phyloP scores from a whole-genome alignment of 2,888 invertebrate genomes.

The Drosophila suboccidentalis region DNA sequence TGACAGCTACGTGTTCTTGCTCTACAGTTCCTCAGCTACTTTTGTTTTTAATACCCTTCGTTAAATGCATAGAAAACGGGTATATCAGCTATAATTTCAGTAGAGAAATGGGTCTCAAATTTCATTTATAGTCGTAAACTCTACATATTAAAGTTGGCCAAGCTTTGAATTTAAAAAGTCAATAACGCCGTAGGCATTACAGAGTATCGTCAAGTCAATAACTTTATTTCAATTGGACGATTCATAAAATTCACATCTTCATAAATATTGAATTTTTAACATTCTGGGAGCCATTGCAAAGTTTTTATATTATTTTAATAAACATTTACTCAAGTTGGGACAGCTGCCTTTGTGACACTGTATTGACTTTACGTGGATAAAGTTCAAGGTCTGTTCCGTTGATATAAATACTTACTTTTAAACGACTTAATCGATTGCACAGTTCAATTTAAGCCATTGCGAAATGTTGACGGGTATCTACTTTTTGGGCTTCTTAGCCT shows the following conservation, averaged over 20 bases:
- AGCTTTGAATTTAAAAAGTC: background rate
- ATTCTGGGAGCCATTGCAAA: background rate
- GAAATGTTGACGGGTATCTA: constrained; percentile 36
- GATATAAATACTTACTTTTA: constrained; percentile 3
- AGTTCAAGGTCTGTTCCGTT: constrained; percentile 31
- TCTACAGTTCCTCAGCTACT: constrained; percentile 15
- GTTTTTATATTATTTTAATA: background rate
- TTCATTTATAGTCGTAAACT: background rate
- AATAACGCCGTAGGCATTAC: background rate
- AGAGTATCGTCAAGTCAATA: background rate
- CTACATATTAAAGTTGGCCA: background rate
- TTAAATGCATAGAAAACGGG: background rate
- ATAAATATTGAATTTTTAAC: background rate
- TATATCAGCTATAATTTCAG: background rate
- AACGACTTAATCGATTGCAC: background rate
- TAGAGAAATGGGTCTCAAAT: background rate
- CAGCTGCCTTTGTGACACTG: constrained; percentile 24
- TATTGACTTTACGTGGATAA: constrained; percentile 11
- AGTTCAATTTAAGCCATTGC: constrained; percentile 18
- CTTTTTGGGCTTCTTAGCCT: background rate
- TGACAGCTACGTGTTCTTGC: constrained; percentile 68
- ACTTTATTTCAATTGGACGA: background rate
- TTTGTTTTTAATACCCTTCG: constrained; percentile 10
- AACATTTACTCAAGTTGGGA: constrained; percentile 14
- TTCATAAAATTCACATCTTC: background rate